phyloP scores from a whole-genome alignment of 2,888 invertebrate genomes.

The Drosophila flavopinicola region DNA sequence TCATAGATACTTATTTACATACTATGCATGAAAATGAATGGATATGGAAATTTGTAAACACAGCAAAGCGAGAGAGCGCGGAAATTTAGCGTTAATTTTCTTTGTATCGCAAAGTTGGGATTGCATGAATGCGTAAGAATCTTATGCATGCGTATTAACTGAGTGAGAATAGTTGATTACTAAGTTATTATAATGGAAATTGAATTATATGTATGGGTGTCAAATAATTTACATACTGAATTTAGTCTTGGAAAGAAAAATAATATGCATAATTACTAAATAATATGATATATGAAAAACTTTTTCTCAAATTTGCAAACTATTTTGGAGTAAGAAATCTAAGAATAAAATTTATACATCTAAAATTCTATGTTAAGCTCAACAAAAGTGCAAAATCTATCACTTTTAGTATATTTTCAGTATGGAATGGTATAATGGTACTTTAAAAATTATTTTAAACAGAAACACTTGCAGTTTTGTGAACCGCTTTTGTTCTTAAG shows the following conservation, averaged over 20 bases:
- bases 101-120: neutral
- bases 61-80: conserved; percentile 33
- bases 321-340: no score
- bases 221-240: neutral
- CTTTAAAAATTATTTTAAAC: neutral
- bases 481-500: neutral
- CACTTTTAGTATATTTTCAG: no score
- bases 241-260: neutral
- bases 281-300: no score
- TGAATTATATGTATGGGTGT: neutral
- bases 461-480: neutral
- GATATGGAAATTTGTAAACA: conserved; percentile 40
- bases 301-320: no score
- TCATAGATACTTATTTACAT: conserved; percentile 30
- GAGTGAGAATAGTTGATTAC: neutral
- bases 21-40: conserved; percentile 39
- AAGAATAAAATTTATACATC: no score
- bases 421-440: no score
- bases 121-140: neutral
- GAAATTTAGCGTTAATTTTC: conserved; percentile 9
- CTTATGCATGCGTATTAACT: neutral
- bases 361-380: no score
- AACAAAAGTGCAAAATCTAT: no score
- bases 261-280: neutral
- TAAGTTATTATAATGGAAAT: neutral